Evolutionary conservation across 1,140 invertebrate genomes (phyloP).

Genomic region (Mycetomoellerius zeteki): DNA sequence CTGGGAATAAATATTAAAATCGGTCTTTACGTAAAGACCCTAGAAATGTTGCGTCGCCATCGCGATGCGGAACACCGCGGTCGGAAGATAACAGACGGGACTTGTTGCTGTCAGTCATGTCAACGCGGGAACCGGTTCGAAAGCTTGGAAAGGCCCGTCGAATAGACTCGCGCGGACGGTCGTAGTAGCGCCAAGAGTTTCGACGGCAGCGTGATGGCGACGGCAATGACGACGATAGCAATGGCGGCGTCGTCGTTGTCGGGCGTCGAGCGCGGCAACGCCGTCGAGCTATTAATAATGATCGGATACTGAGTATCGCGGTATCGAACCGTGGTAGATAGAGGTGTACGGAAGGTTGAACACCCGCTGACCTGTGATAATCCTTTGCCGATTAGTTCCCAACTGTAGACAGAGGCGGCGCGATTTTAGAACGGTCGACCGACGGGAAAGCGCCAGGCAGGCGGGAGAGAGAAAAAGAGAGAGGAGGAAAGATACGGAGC

Average conservation of each 20-base stretch:
- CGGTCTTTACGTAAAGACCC: slow-evolving; percentile 2
- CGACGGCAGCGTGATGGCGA: slow-evolving; percentile 29
- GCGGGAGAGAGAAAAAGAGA: slow-evolving; percentile 3
- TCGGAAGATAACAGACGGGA: slow-evolving; percentile 35
- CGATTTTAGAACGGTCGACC: slow-evolving; percentile 71
- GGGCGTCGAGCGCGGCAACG: background rate
- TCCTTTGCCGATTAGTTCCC: slow-evolving; percentile 83
- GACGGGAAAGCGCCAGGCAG: slow-evolving; percentile 64
- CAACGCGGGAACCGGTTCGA: slow-evolving; percentile 51
- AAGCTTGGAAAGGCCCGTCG: slow-evolving; percentile 10
- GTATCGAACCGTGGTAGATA: slow-evolving; percentile 73
- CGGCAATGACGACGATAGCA: background rate
- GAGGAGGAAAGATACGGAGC: slow-evolving; percentile 14
- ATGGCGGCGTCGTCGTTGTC: background rate
- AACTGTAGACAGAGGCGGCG: slow-evolving; percentile 76
- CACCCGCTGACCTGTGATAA: slow-evolving; percentile 82
- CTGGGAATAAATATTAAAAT: background rate
- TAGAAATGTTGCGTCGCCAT: slow-evolving; percentile 18
- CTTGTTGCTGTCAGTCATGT: slow-evolving; percentile 59
- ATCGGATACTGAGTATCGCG: slow-evolving; percentile 67
- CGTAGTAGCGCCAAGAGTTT: slow-evolving; percentile 15
- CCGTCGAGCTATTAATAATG: slow-evolving; percentile 72
- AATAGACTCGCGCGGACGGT: slow-evolving; percentile 22
- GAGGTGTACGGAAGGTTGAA: slow-evolving; percentile 80
- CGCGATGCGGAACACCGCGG: slow-evolving; percentile 1